Evolutionary conservation across 2,797 vertebrate genomes (phyloP), one percentile per base, ranked within the genome.

Genomic region (Characodon lateralis): DNA sequence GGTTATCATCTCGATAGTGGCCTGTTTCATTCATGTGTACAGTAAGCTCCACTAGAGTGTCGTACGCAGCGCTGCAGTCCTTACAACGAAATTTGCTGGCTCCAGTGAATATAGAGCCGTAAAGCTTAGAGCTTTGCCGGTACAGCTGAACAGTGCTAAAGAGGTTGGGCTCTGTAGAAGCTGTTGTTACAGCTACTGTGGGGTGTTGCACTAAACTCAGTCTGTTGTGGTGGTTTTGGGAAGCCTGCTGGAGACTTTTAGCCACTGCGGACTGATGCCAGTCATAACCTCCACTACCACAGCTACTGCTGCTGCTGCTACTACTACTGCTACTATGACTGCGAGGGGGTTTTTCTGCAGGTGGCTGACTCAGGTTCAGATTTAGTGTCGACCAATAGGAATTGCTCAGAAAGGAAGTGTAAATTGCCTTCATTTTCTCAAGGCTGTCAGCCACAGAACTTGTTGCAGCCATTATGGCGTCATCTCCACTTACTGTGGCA

Each of bases 21-120:
- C 98, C 98, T 0, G 96, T 99, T 94, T 99, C 98, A 3, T 99
- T 99, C 98, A 99, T 99, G 95, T 99, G 98, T 86, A 99, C 98
- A 0, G 98, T 99, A 82, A 99, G 95, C 92, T 98, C 98, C 55
- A 99, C 98, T 73, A 99, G 94, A 6, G 98, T 99, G 91, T 99
- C 98, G 0, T 99, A 99, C 39, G 98, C 98, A 0, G 96, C 98
- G 12, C 98, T 99, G 93, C 98, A 99, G 94, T 99, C 98, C 92
- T 99, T 98, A 93, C 98, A 99, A 80, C 97, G 98, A 91, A 99
- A 99, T 91, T 99, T 99, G 95, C 98, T 99, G 90, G 98, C 98
- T 24, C 98, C 98, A 0, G 98, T 99, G 93, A 99, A 99, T 95
- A 99, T 99, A 53, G 98, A 99, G 89, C 98, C 98, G 0, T 99